Percentiles rank a stretch among this genome's conserved stretches.
Evolutionary conservation across 2,113 vertebrate species (phyloP).

Genomic region (Phocoena phocoena): DNA sequence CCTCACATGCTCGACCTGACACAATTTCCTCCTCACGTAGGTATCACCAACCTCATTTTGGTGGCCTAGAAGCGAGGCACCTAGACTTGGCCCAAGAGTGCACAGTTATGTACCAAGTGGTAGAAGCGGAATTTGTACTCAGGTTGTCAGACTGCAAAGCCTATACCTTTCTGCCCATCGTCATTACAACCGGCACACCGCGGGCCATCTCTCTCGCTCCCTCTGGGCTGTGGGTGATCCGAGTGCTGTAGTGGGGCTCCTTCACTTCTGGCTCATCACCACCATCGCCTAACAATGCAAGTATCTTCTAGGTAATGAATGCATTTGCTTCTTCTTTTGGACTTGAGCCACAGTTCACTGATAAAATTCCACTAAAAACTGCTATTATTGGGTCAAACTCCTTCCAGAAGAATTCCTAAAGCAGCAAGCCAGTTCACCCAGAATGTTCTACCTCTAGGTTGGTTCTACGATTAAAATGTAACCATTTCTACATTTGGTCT

Average conservation of each 20-base stretch:
- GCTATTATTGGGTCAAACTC: neutral
- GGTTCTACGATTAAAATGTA: neutral
- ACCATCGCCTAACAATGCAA: neutral
- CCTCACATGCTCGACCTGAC: neutral
- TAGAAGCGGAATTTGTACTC: neutral
- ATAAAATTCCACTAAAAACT: neutral
- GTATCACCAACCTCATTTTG: neutral
- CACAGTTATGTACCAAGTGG: neutral
- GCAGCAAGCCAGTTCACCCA: neutral
- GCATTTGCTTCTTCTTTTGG: neutral
- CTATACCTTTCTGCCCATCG: neutral
- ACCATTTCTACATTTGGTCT: neutral
- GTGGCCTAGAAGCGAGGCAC: neutral
- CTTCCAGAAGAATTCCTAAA: neutral
- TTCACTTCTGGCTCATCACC: no score
- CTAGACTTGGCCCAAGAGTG: no score
- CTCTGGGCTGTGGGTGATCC: neutral
- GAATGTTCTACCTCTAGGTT: neutral
- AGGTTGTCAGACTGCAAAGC: neutral
- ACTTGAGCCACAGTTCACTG: neutral
- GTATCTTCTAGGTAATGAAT: neutral
- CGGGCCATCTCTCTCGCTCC: neutral
- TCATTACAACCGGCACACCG: rapidly evolving
- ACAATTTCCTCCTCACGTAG: neutral
- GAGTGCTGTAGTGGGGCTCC: neutral